Conservation (phyloP, 1,140 invertebrate genomes). For the Amphibalanus amphitrite region DNA sequence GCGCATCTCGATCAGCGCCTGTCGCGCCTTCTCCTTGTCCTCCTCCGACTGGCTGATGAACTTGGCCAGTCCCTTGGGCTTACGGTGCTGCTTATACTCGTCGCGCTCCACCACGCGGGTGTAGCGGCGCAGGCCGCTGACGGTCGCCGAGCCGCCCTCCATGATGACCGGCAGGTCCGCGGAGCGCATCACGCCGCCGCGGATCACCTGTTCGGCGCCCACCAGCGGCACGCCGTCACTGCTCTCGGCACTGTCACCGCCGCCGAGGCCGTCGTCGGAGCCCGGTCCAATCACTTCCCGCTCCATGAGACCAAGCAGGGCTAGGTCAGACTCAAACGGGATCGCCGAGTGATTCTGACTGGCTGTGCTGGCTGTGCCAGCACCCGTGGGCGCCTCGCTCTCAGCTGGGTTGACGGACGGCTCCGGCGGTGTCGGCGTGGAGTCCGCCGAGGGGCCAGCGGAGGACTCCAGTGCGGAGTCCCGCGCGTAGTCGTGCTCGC, state of each 20-base stretch:
- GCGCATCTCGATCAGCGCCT: conserved; percentile 29
- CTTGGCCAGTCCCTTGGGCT: conserved; percentile 35
- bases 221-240: not conserved
- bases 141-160: not conserved
- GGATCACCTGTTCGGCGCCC: not conserved
- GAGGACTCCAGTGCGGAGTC: no score
- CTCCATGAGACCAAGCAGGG: not conserved
- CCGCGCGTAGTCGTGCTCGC: not conserved
- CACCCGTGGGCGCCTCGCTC: no score
- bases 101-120: conserved; percentile 12
- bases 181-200: not conserved
- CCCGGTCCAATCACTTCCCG: not conserved
- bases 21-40: conserved; percentile 29
- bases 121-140: not conserved
- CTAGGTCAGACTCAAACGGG: not conserved
- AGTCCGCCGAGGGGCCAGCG: no score
- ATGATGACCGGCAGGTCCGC: not conserved
- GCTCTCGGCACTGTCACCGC: no score
- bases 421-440: no score
- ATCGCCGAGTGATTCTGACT: no score
- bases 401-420: not conserved
- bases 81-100: conserved; percentile 19
- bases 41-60: conserved; percentile 29
- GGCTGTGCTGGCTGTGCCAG: no score
- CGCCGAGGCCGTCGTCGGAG: no score